These are phyloP conservation scores for Eulemur rufifrons DNA, from an alignment of 2,113 vertebrate genomes.

Conservation along the genomic window DNA sequence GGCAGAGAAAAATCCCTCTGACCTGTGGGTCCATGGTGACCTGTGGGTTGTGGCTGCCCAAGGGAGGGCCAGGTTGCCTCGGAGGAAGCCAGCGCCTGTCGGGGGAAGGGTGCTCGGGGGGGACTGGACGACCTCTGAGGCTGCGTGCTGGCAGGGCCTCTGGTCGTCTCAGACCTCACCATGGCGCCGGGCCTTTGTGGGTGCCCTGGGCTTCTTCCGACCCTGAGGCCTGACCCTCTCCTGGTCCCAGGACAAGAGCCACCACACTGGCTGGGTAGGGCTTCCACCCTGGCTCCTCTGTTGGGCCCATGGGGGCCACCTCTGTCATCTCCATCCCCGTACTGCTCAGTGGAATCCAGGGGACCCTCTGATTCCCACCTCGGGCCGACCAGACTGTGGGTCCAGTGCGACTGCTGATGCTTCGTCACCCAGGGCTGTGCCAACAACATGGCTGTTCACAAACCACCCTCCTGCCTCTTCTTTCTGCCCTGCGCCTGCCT, in stretches of 20 bases:
- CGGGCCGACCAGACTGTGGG: neutral
- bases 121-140: neutral
- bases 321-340: too few species aligned
- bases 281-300: accelerated
- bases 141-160: neutral
- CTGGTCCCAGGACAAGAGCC: neutral
- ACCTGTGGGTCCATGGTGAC: neutral
- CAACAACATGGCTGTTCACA: neutral
- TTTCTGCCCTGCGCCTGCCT: neutral
- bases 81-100: neutral
- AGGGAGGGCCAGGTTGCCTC: neutral
- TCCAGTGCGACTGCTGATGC: neutral
- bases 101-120: too few species aligned
- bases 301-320: neutral
- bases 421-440: neutral
- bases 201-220: neutral
- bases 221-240: neutral
- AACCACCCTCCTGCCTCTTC: neutral
- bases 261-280: neutral
- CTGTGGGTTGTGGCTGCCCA: neutral
- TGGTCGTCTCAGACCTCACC: neutral
- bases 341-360: neutral
- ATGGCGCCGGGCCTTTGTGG: neutral
- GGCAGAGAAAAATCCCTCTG: neutral
- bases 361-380: neutral